phyloP scores from a whole-genome alignment of 30 jellyfish, hydroid and myxozoan species.

The Hydractinia echinata region DNA sequence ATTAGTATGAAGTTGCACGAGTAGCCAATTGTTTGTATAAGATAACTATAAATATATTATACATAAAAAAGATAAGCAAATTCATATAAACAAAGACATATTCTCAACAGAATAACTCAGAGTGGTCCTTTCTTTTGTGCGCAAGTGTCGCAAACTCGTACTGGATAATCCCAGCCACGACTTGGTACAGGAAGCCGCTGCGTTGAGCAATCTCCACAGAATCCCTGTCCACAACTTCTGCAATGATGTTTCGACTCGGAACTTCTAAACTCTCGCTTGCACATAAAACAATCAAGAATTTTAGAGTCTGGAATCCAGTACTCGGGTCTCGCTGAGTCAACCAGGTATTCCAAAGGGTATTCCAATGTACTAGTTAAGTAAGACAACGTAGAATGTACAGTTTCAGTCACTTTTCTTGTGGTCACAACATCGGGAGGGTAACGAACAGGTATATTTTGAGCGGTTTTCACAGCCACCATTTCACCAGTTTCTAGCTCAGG shows the following conservation, averaged over 20 bases:
- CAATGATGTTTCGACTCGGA: conserved; percentile 87
- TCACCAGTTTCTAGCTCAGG: conserved; percentile 93
- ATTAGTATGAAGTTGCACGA: too few species aligned
- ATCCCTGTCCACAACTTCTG: conserved; percentile 90
- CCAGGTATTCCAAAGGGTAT: conserved; percentile 81
- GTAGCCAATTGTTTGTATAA: too few species aligned
- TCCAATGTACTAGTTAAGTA: conserved; percentile 84
- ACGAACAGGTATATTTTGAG: conserved; percentile 75
- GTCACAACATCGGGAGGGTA: conserved; percentile 85
- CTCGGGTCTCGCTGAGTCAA: conserved; percentile 88
- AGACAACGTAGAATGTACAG: conserved; percentile 88
- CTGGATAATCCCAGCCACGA: conserved; percentile 98
- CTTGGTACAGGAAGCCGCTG: conserved; percentile 90
- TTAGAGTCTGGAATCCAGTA: conserved; percentile 93
- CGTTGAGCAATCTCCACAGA: conserved; percentile 79
- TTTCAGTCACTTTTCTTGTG: conserved; percentile 78
- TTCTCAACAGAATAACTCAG: conserved; percentile 9
- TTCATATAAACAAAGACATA: too few species aligned
- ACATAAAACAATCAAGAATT: conserved; percentile 47
- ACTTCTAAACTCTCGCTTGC: conserved; percentile 54
- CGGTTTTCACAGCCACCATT: conserved; percentile 70
- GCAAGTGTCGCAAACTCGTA: conserved; percentile 81
- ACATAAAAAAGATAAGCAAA: too few species aligned
- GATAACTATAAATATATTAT: too few species aligned
- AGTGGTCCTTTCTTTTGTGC: conserved; percentile 64